Percentiles rank a stretch among this genome's conserved stretches.
phyloP scores from a whole-genome alignment of 2,797 vertebrate genomes.

The Adrianichthys oophorus region DNA sequence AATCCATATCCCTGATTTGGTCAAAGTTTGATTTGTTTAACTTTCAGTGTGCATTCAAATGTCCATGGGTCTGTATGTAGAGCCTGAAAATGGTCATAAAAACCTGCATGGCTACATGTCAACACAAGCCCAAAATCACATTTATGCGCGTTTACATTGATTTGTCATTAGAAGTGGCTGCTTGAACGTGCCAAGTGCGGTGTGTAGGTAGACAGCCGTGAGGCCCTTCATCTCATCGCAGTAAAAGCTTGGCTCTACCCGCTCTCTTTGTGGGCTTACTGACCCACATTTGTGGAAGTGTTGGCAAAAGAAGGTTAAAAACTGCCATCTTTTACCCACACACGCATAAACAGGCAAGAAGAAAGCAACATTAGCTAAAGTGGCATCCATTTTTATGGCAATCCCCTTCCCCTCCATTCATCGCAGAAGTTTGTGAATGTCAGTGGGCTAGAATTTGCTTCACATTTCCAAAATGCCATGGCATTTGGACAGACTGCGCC shows the following conservation, averaged over 20 bases:
- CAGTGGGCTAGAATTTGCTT: constrained; percentile 79
- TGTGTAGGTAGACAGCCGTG: constrained; percentile 38
- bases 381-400: constrained; percentile 80
- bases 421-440: constrained; percentile 84
- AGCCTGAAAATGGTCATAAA: too few species aligned
- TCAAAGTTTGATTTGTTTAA: too few species aligned
- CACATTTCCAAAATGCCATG: constrained; percentile 86
- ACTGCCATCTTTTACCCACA: constrained; percentile 34
- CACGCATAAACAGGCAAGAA: constrained; percentile 37
- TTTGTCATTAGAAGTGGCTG: too few species aligned
- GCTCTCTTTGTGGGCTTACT: constrained; percentile 79
- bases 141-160: too few species aligned
- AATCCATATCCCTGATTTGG: too few species aligned
- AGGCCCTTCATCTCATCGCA: constrained; percentile 57
- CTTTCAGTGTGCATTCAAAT: too few species aligned
- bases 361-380: constrained; percentile 66
- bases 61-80: too few species aligned
- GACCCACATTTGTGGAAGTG: constrained; percentile 80
- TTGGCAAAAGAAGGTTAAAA: constrained; percentile 80
- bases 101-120: too few species aligned
- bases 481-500: constrained; percentile 82
- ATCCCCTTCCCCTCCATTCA: constrained; percentile 39
- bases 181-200: too few species aligned
- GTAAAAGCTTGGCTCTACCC: constrained; percentile 78
- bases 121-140: too few species aligned